Evolutionary conservation across 2,888 invertebrate genomes (phyloP), one percentile per base, ranked within the genome.

Genomic region (Cynaeus angustus): DNA sequence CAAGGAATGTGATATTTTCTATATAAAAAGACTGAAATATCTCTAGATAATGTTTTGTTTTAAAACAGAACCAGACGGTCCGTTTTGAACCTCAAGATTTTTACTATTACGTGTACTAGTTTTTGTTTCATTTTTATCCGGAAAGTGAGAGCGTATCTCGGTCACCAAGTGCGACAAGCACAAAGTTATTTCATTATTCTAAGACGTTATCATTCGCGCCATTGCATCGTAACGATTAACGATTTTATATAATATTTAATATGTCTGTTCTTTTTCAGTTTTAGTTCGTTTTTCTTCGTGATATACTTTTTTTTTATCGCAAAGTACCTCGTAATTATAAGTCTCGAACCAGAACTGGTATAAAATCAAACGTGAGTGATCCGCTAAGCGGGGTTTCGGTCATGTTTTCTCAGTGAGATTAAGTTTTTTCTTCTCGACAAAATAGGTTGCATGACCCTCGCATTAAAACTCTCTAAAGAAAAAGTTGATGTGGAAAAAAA

Each of bases 1-100:
- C 79, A 81, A 78, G 80, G 82, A 81, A 83, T 86, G 86, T 86
- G 86, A 86, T 86, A 87, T 86, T 86, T 85, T 85, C 85, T 85
- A 84, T 84, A 70, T 58, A 83, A 67, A 48, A 85, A 87, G 87
- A 87, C 87, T 87, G 87, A 87, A 84, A 83, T 83, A 83, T 74
- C 76, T 71, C 71, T 83, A 82, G 80, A 81, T 83, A 66, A 83
- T 83, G 82, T 84, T 84, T 83, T 80, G 46, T 83, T 81, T 81
- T 81, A 77, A 78, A 75, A 76, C 77, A 75, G 72, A 58, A 64
- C 55, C 64, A 56, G 50, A 46, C 58, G 59, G 61, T 48, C 56
- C 53, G 61, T 66, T 69, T 72, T 73, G 62, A 72, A 69, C 72
- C 72, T 69, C 66, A 71, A 55, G 52, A 56, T 58, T 67, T 58